Evolutionary conservation across 2,888 invertebrate genomes (phyloP).

Genomic region (Drosophila conformis): DNA sequence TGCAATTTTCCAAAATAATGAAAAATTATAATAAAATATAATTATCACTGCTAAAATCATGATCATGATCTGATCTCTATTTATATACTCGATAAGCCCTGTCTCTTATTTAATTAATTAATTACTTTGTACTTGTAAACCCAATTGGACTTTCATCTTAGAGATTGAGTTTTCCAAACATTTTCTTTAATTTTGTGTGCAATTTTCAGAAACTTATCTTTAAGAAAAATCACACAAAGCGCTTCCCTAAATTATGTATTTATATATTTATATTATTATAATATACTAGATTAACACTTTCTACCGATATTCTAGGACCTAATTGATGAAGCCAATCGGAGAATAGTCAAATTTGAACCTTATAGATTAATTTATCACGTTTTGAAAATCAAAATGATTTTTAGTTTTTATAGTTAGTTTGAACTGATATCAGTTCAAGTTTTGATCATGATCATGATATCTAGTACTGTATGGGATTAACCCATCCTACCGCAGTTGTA

Average conservation of each 20-base stretch:
- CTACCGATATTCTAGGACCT: background rate
- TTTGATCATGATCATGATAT: background rate
- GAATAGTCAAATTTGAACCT: background rate
- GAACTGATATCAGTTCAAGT: background rate
- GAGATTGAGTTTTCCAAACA: background rate
- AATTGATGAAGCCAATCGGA: background rate
- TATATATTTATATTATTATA: no score
- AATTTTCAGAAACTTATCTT: no score
- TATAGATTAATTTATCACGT: background rate
- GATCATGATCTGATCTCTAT: background rate
- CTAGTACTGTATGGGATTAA: background rate
- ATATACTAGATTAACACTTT: background rate
- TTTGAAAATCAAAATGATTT: background rate
- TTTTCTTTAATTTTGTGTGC: background rate
- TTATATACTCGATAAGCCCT: background rate
- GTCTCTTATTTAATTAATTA: background rate
- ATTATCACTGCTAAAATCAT: background rate
- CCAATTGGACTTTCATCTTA: background rate
- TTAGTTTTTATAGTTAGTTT: background rate
- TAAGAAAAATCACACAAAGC: no score
- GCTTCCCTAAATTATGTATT: no score
- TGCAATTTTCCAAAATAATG: background rate
- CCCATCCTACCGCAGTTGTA: slow-evolving; percentile 90
- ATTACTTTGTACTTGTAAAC: background rate
- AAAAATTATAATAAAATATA: background rate